Conservation (phyloP, 2,888 invertebrate species). For the Xestoiulus laeticollis region DNA sequence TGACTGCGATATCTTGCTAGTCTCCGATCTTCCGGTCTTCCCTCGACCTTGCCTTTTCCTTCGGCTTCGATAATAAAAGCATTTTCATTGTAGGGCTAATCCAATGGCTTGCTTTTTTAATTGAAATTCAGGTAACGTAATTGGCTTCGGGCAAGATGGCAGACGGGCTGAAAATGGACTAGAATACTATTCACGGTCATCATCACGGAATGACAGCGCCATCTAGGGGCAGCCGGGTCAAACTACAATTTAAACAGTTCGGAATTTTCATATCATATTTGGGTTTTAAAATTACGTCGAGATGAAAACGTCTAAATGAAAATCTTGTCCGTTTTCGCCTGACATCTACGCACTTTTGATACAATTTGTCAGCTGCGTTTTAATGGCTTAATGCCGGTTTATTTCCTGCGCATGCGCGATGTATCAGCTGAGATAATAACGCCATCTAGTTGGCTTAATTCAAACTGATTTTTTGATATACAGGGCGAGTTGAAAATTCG, state of each 20-base stretch:
- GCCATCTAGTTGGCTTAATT: neutral
- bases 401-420: neutral
- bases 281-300: too few species aligned
- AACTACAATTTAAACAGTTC: neutral
- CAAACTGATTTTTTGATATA: neutral
- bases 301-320: too few species aligned
- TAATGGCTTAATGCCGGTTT: neutral
- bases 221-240: neutral
- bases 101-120: neutral
- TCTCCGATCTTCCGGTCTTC: conserved; percentile 1
- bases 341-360: too few species aligned
- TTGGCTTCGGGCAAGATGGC: conserved; percentile 43
- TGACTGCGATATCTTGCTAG: neutral
- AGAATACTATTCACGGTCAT: neutral
- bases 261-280: too few species aligned
- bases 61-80: neutral
- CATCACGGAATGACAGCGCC: neutral
- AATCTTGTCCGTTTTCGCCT: too few species aligned
- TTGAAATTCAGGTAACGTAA: conserved; percentile 35
- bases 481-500: neutral
- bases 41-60: conserved; percentile 24
- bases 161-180: conserved; percentile 11
- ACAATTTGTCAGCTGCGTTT: neutral
- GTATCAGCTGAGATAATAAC: neutral
- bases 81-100: neutral